Evolutionary conservation across 2,113 vertebrate genomes (phyloP).

Genomic region (Anas platyrhynchos): DNA sequence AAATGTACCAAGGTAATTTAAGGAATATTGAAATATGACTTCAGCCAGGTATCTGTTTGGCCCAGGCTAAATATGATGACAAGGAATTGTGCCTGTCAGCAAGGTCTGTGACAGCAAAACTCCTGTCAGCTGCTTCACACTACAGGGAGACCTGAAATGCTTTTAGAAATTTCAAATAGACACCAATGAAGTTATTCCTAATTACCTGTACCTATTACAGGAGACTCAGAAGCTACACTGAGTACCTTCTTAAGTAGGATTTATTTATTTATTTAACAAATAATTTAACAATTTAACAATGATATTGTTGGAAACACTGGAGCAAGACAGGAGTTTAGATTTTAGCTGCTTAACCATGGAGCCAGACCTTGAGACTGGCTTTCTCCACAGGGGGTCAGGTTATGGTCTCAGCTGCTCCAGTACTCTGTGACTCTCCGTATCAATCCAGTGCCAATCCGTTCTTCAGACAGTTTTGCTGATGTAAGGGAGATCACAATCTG

Average conservation of each 20-base stretch:
- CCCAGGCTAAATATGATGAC: background rate
- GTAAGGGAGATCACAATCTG: constrained; percentile 41
- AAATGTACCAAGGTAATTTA: constrained; percentile 8
- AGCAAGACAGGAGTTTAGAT: background rate
- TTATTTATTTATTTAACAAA: too few relatives aligned
- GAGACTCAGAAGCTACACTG: background rate
- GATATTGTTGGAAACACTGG: background rate
- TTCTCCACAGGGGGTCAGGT: background rate
- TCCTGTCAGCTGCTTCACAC: background rate
- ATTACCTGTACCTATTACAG: background rate
- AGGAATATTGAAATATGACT: constrained; percentile 37
- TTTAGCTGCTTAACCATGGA: background rate
- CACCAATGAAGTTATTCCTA: background rate
- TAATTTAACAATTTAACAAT: background rate
- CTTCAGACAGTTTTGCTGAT: constrained; percentile 52
- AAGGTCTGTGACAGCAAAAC: background rate
- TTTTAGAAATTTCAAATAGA: background rate
- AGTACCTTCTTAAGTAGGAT: background rate
- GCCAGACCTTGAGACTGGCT: background rate
- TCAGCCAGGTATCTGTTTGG: background rate
- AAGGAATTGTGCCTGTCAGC: background rate
- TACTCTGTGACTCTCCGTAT: background rate
- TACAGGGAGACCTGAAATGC: rapidly evolving
- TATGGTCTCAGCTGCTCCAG: background rate
- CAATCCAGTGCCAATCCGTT: constrained; percentile 5